Percentiles rank a stretch among this genome's conserved stretches.
phyloP scores from a whole-genome alignment of 2,888 invertebrate genomes.

The Caenorhabditis sp. region DNA sequence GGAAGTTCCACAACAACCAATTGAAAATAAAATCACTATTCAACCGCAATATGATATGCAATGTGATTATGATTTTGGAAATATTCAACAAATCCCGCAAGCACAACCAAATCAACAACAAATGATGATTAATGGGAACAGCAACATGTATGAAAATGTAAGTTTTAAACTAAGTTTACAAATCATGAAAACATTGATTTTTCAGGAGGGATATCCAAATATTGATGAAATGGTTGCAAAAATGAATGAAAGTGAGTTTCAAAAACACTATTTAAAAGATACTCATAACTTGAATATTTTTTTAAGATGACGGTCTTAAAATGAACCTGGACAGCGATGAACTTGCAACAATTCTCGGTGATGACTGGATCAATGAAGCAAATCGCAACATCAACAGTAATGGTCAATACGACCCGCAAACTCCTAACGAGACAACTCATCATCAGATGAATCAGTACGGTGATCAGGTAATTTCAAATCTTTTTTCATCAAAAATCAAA shows the following conservation, averaged over 20 bases:
- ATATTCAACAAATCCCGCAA: neutral
- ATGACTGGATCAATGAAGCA: conserved; percentile 4
- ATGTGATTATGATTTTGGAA: neutral
- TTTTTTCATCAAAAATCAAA: neutral
- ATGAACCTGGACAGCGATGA: conserved; percentile 7
- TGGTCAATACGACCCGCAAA: conserved; percentile 8
- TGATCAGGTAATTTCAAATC: neutral
- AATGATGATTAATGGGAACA: neutral
- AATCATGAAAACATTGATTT: too few species aligned
- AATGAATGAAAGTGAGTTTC: too few species aligned
- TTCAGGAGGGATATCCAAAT: too few species aligned
- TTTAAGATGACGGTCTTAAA: conserved; percentile 25
- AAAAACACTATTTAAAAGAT: neutral
- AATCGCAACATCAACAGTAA: conserved; percentile 4
- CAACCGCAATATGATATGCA: neutral
- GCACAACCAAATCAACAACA: conserved; percentile 9
- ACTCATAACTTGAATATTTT: too few species aligned
- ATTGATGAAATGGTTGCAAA: too few species aligned
- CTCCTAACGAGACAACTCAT: neutral
- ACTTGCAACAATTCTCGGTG: conserved; percentile 7
- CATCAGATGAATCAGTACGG: neutral
- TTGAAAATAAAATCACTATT: too few species aligned
- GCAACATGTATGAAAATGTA: conserved; percentile 4
- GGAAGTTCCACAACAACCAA: neutral
- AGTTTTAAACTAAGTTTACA: neutral